phyloP scores from a whole-genome alignment of 35 echinoderm and acorn worm genomes.

The Strongylocentrotus purpuratus region DNA sequence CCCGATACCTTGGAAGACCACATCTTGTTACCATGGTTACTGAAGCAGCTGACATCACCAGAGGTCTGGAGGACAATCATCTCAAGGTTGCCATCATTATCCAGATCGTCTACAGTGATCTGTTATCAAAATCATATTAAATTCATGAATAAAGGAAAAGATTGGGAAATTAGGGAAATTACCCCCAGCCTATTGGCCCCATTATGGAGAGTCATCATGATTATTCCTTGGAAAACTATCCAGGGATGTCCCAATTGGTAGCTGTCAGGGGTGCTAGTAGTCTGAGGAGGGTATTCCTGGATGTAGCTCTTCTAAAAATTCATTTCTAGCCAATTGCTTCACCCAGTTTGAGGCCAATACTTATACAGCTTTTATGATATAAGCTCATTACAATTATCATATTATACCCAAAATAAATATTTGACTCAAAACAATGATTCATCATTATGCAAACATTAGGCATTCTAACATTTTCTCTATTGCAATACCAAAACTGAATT shows the following conservation, averaged over 20 bases:
- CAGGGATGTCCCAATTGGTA: neutral
- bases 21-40: conserved; percentile 49
- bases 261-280: no score
- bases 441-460: neutral
- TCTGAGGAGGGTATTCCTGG: neutral
- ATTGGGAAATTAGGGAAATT: neutral
- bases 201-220: neutral
- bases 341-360: neutral
- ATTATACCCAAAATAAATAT: no score
- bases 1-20: conserved; percentile 70
- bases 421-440: no score
- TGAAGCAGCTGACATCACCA: conserved; percentile 74
- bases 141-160: neutral
- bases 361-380: neutral
- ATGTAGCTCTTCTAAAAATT: neutral
- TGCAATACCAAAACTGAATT: neutral
- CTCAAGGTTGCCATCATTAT: conserved; percentile 60
- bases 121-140: neutral
- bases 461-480: neutral
- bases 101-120: conserved; percentile 74
- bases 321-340: neutral
- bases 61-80: conserved; percentile 65
- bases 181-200: neutral
- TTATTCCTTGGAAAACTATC: neutral
- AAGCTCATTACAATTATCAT: neutral